Conservation (phyloP, 2,888 invertebrate genomes). For the Crocallis elinguaria region DNA sequence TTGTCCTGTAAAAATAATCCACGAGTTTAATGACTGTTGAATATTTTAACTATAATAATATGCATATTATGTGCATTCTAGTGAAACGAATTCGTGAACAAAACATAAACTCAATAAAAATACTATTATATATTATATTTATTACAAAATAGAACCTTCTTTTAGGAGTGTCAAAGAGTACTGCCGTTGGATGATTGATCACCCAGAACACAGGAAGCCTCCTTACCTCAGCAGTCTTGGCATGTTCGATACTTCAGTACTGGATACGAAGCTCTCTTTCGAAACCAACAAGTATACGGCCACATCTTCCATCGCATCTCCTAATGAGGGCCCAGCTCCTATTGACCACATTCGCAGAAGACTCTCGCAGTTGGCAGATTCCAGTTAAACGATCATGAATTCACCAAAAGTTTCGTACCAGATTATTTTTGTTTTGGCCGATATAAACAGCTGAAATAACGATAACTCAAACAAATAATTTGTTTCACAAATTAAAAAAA, state of each 20-base stretch:
- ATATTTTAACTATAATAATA: too few relatives aligned
- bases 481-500: too few relatives aligned
- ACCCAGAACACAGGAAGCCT: conserved; percentile 81
- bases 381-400: conserved; percentile 20
- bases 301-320: conserved; percentile 32
- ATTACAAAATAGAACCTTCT: not conserved
- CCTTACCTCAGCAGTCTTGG: conserved; percentile 82
- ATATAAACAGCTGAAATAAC: too few relatives aligned
- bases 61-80: too few relatives aligned
- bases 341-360: conserved; percentile 65
- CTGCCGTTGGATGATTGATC: conserved; percentile 83
- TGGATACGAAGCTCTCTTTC: conserved; percentile 66
- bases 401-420: not conserved
- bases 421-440: too few relatives aligned
- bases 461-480: too few relatives aligned
- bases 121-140: not conserved
- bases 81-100: too few relatives aligned
- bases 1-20: too few relatives aligned
- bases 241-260: conserved; percentile 74
- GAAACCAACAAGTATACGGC: conserved; percentile 52
- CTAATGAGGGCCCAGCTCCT: conserved; percentile 52
- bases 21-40: too few relatives aligned
- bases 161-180: conserved; percentile 85
- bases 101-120: too few relatives aligned
- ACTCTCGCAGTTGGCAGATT: conserved; percentile 65